These are phyloP conservation scores for Lasiurus borealis DNA, from an alignment of 2,113 vertebrate species.

Conservation along the genomic window DNA sequence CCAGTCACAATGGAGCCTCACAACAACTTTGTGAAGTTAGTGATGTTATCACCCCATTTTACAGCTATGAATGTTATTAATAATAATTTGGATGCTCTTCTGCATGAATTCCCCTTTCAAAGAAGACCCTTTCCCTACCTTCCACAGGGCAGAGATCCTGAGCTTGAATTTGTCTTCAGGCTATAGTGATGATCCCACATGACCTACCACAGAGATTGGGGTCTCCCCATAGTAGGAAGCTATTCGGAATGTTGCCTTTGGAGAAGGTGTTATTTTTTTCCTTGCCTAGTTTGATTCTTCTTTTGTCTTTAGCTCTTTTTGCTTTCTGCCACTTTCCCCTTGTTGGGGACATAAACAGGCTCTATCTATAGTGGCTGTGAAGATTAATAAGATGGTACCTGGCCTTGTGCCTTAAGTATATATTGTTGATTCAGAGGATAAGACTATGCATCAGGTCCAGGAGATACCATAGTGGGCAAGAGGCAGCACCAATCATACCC, in stretches of 20 bases:
- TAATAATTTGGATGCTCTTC: neutral
- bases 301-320: neutral
- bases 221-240: neutral
- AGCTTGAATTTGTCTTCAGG: neutral
- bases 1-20: too few species aligned
- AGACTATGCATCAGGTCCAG: neutral
- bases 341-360: neutral
- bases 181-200: accelerated
- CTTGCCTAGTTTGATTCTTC: neutral
- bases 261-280: neutral
- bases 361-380: too few species aligned
- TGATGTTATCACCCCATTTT: neutral
- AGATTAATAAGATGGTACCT: neutral
- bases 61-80: neutral
- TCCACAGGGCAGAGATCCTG: neutral
- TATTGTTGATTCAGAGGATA: neutral
- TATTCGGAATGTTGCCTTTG: neutral
- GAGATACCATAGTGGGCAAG: neutral
- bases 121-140: neutral
- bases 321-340: neutral
- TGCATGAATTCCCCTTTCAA: neutral
- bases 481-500: too few species aligned
- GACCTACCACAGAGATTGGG: neutral
- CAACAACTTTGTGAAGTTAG: neutral
- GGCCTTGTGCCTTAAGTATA: neutral